Evolutionary conservation across 2,113 vertebrate species (phyloP).

Genomic region (Phalacrocorax aristotelis): DNA sequence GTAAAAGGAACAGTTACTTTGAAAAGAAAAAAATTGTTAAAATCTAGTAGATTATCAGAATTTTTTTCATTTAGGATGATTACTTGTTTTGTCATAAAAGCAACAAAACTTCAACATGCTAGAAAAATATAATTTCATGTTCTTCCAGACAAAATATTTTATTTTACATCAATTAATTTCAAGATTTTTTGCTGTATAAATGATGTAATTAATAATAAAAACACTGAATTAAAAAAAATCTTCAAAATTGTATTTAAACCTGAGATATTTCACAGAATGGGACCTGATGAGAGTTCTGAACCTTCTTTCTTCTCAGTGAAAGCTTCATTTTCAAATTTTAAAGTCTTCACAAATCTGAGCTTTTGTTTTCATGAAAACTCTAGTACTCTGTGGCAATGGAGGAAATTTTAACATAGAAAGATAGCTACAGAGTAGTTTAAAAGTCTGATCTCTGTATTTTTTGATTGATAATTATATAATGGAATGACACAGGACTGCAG

Average conservation of each 20-base stretch:
- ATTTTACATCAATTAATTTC: not conserved
- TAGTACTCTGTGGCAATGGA: not conserved
- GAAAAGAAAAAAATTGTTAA: not conserved
- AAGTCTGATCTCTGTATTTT: not conserved
- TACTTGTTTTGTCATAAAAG: not conserved
- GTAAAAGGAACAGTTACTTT: not conserved
- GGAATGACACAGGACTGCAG: not conserved
- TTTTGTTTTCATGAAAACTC: not conserved
- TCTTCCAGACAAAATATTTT: not conserved
- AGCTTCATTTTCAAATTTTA: not conserved
- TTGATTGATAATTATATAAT: not conserved
- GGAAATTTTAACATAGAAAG: not conserved
- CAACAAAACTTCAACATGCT: not conserved
- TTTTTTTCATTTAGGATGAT: not conserved
- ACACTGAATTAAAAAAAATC: not conserved
- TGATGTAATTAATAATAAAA: not conserved
- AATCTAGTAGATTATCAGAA: not conserved
- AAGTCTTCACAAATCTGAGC: not conserved
- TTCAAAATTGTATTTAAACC: not conserved
- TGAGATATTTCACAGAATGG: not conserved
- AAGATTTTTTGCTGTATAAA: not conserved
- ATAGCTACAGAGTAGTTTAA: not conserved
- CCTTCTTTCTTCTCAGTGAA: not conserved
- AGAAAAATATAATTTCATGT: not conserved
- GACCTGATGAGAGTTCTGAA: not conserved